Evolutionary conservation across 2,113 vertebrate species (phyloP).

Genomic region (Nannobrachium achirus): DNA sequence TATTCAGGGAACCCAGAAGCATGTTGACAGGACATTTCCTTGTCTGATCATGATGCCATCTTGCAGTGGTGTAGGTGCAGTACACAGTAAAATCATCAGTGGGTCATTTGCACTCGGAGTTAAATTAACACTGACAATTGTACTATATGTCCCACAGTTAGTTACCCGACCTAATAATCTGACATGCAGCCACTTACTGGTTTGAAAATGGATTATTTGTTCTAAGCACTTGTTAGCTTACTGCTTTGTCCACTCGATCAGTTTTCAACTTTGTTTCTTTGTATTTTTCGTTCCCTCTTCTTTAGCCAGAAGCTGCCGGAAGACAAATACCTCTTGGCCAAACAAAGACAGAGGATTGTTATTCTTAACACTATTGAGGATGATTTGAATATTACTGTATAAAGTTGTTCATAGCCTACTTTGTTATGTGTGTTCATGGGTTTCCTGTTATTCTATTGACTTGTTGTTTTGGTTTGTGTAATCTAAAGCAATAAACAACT

Average conservation of each 20-base stretch:
- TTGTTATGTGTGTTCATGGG: constrained; percentile 57
- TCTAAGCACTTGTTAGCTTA: neutral
- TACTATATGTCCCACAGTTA: too few species aligned
- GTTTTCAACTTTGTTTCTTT: neutral
- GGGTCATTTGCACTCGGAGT: too few species aligned
- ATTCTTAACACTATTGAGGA: neutral
- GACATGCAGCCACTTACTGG: neutral
- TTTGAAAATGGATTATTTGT: neutral
- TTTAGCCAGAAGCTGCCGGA: constrained; percentile 79
- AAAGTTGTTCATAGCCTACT: constrained; percentile 76
- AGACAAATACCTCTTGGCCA: constrained; percentile 43
- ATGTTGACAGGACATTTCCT: too few species aligned
- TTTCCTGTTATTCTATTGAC: constrained; percentile 29
- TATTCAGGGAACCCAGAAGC: too few species aligned
- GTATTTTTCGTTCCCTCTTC: constrained; percentile 47
- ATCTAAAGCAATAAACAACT: constrained; percentile 77
- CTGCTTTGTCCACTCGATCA: neutral
- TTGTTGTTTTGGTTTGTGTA: constrained; percentile 83
- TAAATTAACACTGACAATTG: too few species aligned
- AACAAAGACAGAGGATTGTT: constrained; percentile 53
- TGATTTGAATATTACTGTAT: constrained; percentile 68
- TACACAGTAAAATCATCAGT: too few species aligned
- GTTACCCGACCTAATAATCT: too few species aligned
- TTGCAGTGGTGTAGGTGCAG: too few species aligned
- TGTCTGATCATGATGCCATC: too few species aligned